Percentiles rank a stretch among this genome's conserved stretches.
Evolutionary conservation across 2,113 vertebrate genomes (phyloP).

Genomic region (Acinonyx jubatus): DNA sequence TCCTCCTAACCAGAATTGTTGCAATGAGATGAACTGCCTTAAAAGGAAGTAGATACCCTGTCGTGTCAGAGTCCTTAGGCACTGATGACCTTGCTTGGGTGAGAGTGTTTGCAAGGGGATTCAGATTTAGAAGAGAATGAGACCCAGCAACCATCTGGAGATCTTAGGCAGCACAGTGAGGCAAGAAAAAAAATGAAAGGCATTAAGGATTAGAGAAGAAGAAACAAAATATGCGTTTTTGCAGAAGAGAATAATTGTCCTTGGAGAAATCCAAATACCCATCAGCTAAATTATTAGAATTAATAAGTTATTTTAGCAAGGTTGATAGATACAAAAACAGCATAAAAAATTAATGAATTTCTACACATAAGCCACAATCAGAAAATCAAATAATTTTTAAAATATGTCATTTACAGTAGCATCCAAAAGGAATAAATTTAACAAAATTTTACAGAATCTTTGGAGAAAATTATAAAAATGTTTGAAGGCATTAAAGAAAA

Average conservation of each 20-base stretch:
- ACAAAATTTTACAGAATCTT: slow-evolving; percentile 53
- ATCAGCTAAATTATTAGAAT: slow-evolving; percentile 51
- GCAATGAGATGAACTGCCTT: neutral
- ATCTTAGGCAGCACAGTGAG: neutral
- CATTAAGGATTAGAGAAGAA: neutral
- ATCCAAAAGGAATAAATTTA: slow-evolving; percentile 57
- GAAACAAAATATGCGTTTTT: slow-evolving; percentile 2
- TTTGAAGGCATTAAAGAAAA: slow-evolving; percentile 48
- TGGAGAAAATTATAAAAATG: slow-evolving; percentile 50
- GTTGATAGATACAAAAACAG: slow-evolving; percentile 18
- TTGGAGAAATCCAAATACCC: slow-evolving; percentile 40
- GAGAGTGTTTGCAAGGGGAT: neutral
- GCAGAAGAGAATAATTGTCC: slow-evolving; percentile 9
- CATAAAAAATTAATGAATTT: slow-evolving; percentile 53
- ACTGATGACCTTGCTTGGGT: neutral
- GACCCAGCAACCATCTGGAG: neutral
- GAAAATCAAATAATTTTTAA: slow-evolving; percentile 13
- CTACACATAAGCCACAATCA: slow-evolving; percentile 16
- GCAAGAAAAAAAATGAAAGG: slow-evolving; percentile 10
- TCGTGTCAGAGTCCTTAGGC: neutral
- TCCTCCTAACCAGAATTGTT: slow-evolving; percentile 43
- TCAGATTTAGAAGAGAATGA: neutral
- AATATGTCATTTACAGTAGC: slow-evolving; percentile 36
- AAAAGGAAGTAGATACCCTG: neutral
- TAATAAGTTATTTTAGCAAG: slow-evolving; percentile 49